A percentile compares a stretch with the other conserved stretches of the same genome.
Evolutionary conservation across 2,797 vertebrate genomes (phyloP).

Genomic region (Tadarida brasiliensis): DNA sequence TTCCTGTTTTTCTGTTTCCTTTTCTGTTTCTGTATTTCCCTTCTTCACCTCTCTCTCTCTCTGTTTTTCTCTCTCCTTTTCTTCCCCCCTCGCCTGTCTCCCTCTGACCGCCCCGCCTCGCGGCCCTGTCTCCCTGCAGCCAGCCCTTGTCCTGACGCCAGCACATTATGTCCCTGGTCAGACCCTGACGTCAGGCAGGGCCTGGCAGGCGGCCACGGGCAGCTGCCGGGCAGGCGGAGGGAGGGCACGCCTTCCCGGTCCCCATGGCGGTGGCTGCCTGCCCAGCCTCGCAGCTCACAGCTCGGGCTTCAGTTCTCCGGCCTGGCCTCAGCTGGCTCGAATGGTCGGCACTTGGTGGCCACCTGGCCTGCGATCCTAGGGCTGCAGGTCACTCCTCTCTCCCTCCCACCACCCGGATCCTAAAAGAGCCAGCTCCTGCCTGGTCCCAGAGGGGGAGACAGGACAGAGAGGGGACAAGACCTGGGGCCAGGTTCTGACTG

Average conservation of each 20-base stretch:
- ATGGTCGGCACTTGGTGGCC: not conserved
- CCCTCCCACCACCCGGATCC: not conserved
- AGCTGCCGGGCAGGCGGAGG: conserved; percentile 85
- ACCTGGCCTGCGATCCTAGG: not conserved
- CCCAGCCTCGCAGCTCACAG: not conserved
- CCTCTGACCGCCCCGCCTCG: conserved; percentile 35
- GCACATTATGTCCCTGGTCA: conserved; percentile 90
- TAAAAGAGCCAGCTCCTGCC: not conserved
- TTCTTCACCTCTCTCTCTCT: not conserved
- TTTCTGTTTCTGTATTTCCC: not conserved
- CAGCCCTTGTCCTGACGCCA: conserved; percentile 84
- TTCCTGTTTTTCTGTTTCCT: not conserved
- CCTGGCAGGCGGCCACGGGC: conserved; percentile 87
- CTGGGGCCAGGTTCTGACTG: not conserved
- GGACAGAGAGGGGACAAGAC: not conserved
- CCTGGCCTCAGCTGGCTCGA: not conserved
- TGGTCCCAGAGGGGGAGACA: not conserved
- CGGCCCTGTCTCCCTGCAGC: conserved; percentile 77
- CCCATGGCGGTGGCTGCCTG: conserved; percentile 40
- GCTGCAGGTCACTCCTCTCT: not conserved
- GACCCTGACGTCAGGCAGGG: conserved; percentile 88
- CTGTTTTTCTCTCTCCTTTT: not conserved
- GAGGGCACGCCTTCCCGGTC: conserved; percentile 76
- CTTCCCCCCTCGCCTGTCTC: not conserved
- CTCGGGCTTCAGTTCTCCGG: not conserved